A percentile compares a stretch with the other conserved stretches of the same genome.
These are phyloP conservation scores for Bruchidius siliquastri DNA, from an alignment of 2,888 invertebrate species.

Conservation along the genomic window DNA sequence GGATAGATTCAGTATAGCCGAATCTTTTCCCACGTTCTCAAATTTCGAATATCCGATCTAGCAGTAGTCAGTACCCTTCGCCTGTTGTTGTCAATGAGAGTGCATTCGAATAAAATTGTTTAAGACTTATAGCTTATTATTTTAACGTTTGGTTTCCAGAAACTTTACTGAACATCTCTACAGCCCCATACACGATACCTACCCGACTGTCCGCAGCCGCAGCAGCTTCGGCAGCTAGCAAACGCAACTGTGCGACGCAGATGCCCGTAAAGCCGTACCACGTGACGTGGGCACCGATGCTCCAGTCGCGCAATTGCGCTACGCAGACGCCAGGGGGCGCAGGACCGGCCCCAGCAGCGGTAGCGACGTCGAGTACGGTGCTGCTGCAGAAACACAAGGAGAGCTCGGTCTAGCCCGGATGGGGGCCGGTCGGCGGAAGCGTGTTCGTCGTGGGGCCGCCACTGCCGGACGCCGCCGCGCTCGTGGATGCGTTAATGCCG, in stretches of 20 bases:
- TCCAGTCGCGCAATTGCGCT: conserved; percentile 45
- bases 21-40: no score
- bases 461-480: conserved; percentile 5
- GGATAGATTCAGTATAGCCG: no score
- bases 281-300: conserved; percentile 42
- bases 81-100: no score
- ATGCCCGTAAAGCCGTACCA: conserved; percentile 49
- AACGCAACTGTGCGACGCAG: conserved; percentile 46
- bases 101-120: no score
- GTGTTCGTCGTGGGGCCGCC: conserved; percentile 18
- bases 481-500: neutral
- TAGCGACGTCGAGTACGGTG: neutral
- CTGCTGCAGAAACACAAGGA: conserved; percentile 44
- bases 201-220: conserved; percentile 31
- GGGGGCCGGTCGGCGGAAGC: conserved; percentile 21
- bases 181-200: conserved; percentile 44
- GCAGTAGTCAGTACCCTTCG: no score
- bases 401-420: conserved; percentile 44
- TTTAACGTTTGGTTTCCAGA: conserved; percentile 29
- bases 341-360: conserved; percentile 19
- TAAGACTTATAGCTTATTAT: no score
- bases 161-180: conserved; percentile 37
- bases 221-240: conserved; percentile 29
- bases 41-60: no score
- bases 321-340: conserved; percentile 35